phyloP scores from a whole-genome alignment of 2,113 vertebrate genomes.

The Corvus hawaiiensis region DNA sequence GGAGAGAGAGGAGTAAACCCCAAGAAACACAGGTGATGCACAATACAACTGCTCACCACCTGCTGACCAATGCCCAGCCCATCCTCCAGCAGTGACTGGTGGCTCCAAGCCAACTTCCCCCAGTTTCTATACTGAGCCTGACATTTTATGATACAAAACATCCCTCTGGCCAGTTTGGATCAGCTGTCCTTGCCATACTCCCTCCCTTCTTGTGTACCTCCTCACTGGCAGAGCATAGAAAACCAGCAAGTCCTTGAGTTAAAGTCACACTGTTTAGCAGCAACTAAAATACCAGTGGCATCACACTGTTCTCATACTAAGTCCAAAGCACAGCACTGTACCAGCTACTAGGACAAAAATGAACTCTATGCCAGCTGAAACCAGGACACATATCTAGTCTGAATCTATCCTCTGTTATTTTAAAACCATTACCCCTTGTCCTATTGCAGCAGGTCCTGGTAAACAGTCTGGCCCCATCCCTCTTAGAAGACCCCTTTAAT shows the following conservation, averaged over 20 bases:
- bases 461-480: not conserved
- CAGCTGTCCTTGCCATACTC: not conserved
- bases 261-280: not conserved
- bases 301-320: not conserved
- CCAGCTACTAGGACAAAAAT: not conserved
- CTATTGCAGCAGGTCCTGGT: not conserved
- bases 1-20: not conserved
- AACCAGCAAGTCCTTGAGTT: not conserved
- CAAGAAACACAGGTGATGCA: not conserved
- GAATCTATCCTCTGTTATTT: not conserved
- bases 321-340: not conserved
- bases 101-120: not conserved
- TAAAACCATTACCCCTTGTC: not conserved
- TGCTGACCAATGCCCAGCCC: not conserved
- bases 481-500: not conserved
- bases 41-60: not conserved
- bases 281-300: not conserved
- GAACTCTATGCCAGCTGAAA: not conserved
- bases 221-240: not conserved
- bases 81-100: not conserved
- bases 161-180: not conserved
- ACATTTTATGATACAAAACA: not conserved
- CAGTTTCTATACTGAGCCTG: not conserved
- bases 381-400: fast-evolving
- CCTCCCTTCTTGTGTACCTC: not conserved